Evolutionary conservation across 2,113 vertebrate species (phyloP).

Genomic region (Gallinago jamesoni): DNA sequence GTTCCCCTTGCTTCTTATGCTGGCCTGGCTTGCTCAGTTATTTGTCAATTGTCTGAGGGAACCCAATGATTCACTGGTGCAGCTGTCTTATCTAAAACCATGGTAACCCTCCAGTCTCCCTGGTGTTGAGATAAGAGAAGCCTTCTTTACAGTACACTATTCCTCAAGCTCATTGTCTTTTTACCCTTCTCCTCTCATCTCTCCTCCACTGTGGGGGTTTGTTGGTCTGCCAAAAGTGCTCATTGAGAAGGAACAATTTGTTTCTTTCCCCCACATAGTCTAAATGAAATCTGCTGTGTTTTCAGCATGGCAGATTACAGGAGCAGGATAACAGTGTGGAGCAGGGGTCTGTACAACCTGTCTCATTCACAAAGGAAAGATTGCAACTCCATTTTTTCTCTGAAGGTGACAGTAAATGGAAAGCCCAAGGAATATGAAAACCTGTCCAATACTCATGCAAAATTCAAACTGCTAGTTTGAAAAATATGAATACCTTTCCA

Average conservation of each 20-base stretch:
- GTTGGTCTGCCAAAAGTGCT: background rate
- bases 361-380: background rate
- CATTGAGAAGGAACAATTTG: background rate
- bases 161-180: background rate
- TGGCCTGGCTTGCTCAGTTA: background rate
- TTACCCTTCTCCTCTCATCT: background rate
- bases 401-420: background rate
- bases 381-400: background rate
- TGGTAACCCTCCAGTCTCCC: background rate
- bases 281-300: background rate
- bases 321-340: background rate
- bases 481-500: background rate
- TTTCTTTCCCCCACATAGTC: background rate
- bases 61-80: background rate
- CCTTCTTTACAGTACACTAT: background rate
- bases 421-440: background rate
- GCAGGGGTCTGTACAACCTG: background rate
- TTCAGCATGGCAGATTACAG: background rate
- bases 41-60: background rate
- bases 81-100: background rate
- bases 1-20: no score
- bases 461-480: background rate
- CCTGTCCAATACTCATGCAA: rapidly evolving
- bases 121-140: background rate
- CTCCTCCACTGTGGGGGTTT: background rate